phyloP scores from a whole-genome alignment of 1,140 invertebrate genomes.

The Pomacea maculata region DNA sequence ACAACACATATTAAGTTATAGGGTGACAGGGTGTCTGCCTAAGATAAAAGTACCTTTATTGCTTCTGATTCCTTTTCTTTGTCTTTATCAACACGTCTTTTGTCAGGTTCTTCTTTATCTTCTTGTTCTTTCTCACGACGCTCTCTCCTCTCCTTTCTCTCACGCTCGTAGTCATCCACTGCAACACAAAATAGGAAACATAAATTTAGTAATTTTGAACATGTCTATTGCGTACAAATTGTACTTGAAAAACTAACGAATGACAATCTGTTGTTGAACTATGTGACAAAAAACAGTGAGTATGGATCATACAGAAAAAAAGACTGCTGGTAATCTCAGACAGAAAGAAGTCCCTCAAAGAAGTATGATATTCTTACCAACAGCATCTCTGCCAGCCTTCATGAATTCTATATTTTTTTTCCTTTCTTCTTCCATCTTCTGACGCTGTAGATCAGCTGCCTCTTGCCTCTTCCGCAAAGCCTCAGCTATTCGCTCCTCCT shows the following conservation, averaged over 20 bases:
- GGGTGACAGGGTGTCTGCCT: neutral
- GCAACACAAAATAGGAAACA: neutral
- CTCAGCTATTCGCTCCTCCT: conserved; percentile 90
- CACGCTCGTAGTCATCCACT: conserved; percentile 47
- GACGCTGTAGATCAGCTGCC: conserved; percentile 76
- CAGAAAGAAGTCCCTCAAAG: too few species aligned
- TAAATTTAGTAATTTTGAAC: too few species aligned
- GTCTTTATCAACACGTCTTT: conserved; percentile 49
- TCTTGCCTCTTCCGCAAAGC: conserved; percentile 89
- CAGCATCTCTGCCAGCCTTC: conserved; percentile 71
- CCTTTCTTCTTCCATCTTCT: conserved; percentile 76
- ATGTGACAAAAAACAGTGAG: too few species aligned
- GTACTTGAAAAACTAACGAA: too few species aligned
- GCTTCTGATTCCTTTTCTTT: conserved; percentile 56
- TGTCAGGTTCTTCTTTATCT: conserved; percentile 37
- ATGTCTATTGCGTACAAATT: too few species aligned
- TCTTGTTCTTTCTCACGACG: conserved; percentile 42
- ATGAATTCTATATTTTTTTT: conserved; percentile 73
- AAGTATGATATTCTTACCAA: conserved; percentile 36
- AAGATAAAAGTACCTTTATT: conserved; percentile 48
- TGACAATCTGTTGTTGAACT: too few species aligned
- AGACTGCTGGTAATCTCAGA: too few species aligned
- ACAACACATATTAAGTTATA: neutral
- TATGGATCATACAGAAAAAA: too few species aligned
- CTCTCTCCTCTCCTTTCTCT: conserved; percentile 55